Conservation (phyloP, 2,797 vertebrate genomes). For the Notoglanidium macrostoma region DNA sequence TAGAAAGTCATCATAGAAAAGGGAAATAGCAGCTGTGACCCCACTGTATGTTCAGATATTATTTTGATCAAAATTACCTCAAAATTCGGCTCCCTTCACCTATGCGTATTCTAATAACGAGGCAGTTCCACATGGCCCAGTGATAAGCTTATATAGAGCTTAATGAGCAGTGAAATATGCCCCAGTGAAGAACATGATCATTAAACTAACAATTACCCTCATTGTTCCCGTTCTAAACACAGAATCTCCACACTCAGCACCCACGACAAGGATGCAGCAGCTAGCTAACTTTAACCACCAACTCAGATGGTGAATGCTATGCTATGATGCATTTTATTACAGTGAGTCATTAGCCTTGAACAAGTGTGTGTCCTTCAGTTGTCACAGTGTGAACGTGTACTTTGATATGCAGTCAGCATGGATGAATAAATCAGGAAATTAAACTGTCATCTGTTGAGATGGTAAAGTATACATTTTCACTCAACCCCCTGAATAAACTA, state of each 20-base stretch:
- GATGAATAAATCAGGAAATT: slow-evolving; percentile 24
- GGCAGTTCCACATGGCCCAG: slow-evolving; percentile 13
- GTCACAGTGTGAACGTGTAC: neutral
- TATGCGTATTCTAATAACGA: slow-evolving; percentile 2
- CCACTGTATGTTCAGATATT: neutral
- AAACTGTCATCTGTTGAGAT: slow-evolving; percentile 1
- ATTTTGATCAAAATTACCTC: neutral
- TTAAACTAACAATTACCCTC: slow-evolving; percentile 49
- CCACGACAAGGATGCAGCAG: neutral
- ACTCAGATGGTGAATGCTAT: neutral
- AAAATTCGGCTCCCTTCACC: neutral
- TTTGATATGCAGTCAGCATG: neutral
- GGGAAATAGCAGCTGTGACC: neutral
- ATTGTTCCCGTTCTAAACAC: slow-evolving; percentile 24
- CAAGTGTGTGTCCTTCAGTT: slow-evolving; percentile 6
- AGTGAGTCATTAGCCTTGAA: neutral
- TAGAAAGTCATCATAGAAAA: neutral
- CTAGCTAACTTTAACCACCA: neutral
- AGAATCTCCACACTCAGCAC: slow-evolving; percentile 24
- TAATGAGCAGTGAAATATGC: slow-evolving; percentile 48
- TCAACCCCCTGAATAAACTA: neutral
- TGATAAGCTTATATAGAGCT: slow-evolving; percentile 36
- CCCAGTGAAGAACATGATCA: slow-evolving; percentile 33
- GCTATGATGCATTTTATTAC: slow-evolving; percentile 11
- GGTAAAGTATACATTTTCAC: neutral